A percentile compares a stretch with the other conserved stretches of the same genome.
Evolutionary conservation across 2,797 vertebrate genomes (phyloP).

Genomic region (Anniella stebbinsi): DNA sequence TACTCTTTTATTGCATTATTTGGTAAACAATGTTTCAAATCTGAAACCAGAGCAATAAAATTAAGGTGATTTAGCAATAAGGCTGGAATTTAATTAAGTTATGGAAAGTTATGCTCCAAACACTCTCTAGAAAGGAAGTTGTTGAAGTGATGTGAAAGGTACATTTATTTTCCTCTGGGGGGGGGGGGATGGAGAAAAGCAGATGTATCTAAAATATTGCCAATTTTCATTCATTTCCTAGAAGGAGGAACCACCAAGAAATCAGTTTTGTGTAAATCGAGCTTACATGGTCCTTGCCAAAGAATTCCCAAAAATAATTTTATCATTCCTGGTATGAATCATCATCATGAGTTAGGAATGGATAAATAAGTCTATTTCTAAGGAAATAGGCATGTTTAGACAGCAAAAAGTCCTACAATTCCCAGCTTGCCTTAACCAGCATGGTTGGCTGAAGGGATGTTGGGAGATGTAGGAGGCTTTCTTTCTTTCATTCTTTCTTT

Average conservation of each 20-base stretch:
- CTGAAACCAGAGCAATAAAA: conserved; percentile 71
- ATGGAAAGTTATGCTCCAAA: conserved; percentile 52
- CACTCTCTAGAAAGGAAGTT: conserved; percentile 24
- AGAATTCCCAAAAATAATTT: too few species aligned
- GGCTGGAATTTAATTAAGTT: conserved; percentile 71
- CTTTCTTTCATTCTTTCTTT: too few species aligned
- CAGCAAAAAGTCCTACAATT: too few species aligned
- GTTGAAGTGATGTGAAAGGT: conserved; percentile 15
- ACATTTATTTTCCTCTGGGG: neutral
- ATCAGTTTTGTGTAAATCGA: neutral
- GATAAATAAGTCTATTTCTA: too few species aligned
- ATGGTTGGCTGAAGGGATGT: too few species aligned
- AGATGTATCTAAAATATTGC: neutral
- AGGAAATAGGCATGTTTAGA: too few species aligned
- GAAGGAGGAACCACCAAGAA: conserved; percentile 14
- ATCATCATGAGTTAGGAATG: too few species aligned
- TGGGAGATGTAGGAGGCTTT: too few species aligned
- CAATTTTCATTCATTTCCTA: neutral
- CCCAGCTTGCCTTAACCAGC: too few species aligned
- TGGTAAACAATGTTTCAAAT: conserved; percentile 66
- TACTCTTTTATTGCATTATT: conserved; percentile 71
- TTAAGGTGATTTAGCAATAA: conserved; percentile 73
- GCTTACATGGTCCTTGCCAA: too few species aligned
- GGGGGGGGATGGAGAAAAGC: neutral
- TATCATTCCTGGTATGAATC: too few species aligned